These are phyloP conservation scores for Brachyptera putata DNA, from an alignment of 2,888 invertebrate genomes.

Conservation along the genomic window DNA sequence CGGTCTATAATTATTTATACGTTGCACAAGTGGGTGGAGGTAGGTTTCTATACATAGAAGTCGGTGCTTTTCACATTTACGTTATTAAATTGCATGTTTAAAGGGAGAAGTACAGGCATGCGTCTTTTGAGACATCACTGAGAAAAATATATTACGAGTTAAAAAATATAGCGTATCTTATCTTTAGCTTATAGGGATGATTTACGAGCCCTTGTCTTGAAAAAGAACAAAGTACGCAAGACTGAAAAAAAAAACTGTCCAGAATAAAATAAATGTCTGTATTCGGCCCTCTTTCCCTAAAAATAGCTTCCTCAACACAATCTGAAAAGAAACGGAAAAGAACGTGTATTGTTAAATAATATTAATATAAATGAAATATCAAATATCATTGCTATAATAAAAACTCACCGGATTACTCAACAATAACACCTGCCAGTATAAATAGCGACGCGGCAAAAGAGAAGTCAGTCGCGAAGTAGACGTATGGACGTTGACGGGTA, in stretches of 20 bases:
- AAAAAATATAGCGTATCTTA: slow-evolving; percentile 3
- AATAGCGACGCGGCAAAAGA: no score
- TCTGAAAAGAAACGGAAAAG: not conserved
- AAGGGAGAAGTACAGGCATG: slow-evolving; percentile 6
- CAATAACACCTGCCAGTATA: no score
- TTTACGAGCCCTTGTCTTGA: not conserved
- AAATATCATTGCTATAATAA: no score
- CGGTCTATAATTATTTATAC: not conserved
- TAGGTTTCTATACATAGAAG: no score
- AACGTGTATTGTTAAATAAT: not conserved
- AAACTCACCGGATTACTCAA: no score
- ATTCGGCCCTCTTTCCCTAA: not conserved
- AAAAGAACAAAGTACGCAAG: not conserved
- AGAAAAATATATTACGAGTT: slow-evolving; percentile 6
- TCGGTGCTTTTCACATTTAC: no score
- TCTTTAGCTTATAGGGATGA: slow-evolving; percentile 9
- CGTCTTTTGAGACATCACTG: no score
- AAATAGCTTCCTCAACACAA: not conserved
- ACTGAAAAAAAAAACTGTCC: slow-evolving; percentile 3
- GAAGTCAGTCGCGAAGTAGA: no score
- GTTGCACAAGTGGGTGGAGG: no score
- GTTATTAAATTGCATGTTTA: slow-evolving; percentile 9
- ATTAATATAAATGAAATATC: no score
- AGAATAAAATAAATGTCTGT: not conserved
- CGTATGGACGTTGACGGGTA: slow-evolving; percentile 43